Percentiles rank a stretch among this genome's conserved stretches.
Conservation (phyloP, 2,113 vertebrate genomes). For the Tricholaema leucomelas region DNA sequence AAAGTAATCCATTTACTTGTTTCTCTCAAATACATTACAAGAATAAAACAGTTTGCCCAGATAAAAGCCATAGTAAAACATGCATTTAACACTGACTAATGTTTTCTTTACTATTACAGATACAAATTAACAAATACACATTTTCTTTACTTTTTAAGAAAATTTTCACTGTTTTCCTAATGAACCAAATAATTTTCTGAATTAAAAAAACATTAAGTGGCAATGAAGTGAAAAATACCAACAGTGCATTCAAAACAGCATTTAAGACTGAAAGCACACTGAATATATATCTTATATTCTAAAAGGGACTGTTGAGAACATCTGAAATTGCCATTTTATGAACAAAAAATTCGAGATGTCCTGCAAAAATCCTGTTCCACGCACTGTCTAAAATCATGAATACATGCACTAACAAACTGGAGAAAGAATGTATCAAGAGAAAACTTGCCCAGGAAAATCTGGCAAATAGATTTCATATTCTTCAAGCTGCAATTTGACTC, state of each 20-base stretch:
- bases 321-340: not conserved
- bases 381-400: not conserved
- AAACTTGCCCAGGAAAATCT: not conserved
- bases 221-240: not conserved
- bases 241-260: not conserved
- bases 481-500: not conserved
- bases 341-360: not conserved
- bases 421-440: not conserved
- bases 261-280: not conserved
- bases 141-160: not conserved
- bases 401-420: not conserved
- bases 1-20: not conserved
- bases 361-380: not conserved
- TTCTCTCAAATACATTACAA: not conserved
- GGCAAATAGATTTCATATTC: not conserved
- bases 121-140: not conserved
- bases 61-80: not conserved
- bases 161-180: not conserved
- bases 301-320: not conserved
- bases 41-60: not conserved
- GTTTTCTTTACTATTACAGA: not conserved
- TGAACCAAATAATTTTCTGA: not conserved
- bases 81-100: not conserved
- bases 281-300: not conserved
- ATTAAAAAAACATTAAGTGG: not conserved